Percentiles rank a stretch among this genome's conserved stretches.
These are phyloP conservation scores for Rallus crepitans DNA, from an alignment of 2,797 vertebrate genomes.

Conservation along the genomic window DNA sequence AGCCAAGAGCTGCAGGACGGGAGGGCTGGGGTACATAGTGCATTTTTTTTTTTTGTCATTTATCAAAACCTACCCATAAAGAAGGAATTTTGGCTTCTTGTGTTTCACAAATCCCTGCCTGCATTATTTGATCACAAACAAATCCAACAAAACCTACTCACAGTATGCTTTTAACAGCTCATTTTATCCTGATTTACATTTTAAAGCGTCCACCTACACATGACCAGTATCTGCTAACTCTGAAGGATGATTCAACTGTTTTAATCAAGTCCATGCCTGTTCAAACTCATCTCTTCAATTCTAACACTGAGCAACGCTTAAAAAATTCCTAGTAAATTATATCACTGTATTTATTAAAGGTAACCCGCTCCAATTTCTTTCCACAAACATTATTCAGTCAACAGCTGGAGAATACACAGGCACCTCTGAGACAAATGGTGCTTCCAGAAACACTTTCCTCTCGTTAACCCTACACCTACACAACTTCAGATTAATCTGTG, in stretches of 20 bases:
- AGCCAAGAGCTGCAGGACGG: neutral
- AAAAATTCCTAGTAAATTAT: slow-evolving; percentile 38
- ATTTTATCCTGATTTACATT: slow-evolving; percentile 64
- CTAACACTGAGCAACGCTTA: neutral
- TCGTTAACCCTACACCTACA: neutral
- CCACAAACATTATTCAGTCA: neutral
- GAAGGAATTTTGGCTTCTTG: neutral
- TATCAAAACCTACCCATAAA: neutral
- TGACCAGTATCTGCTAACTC: slow-evolving; percentile 47
- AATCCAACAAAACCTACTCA: slow-evolving; percentile 59
- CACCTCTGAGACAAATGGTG: neutral
- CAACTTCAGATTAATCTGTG: neutral
- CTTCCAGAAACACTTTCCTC: neutral
- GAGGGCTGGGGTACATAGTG: neutral
- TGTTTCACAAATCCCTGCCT: slow-evolving; percentile 42
- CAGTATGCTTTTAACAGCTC: slow-evolving; percentile 63
- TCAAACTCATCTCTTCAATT: slow-evolving; percentile 14
- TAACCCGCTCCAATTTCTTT: neutral
- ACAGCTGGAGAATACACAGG: neutral
- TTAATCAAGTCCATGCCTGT: slow-evolving; percentile 30
- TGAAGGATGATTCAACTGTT: slow-evolving; percentile 48
- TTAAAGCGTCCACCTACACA: slow-evolving; percentile 66
- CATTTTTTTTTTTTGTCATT: neutral
- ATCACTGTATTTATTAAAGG: slow-evolving; percentile 1
- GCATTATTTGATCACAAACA: slow-evolving; percentile 65